Base-by-base conservation (phyloP, 2,888 invertebrate species). In the Rhingia rostrata region DNA sequence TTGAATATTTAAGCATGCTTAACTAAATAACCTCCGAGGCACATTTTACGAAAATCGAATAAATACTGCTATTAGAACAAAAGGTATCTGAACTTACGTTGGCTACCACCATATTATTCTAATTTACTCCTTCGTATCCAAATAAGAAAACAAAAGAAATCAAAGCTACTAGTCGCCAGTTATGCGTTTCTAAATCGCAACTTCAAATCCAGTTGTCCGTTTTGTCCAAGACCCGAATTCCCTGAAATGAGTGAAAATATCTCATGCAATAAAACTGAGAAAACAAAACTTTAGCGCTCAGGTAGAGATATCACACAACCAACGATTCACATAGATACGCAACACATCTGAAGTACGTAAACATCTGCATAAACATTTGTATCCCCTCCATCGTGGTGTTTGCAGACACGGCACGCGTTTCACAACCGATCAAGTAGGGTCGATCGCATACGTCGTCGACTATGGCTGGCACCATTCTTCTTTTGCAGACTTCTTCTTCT, bases 371-470 rank as follows among this genome's bases (percentile, higher is more conserved):
- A 32, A 53, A 64, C 41, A 33, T 49, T 10, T 22, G 22, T 22
- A 75, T 47, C 69, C 83, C 74, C 79, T 79, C 47, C 41, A 22
- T 2, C 22, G 45, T 54, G 12, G 4, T 60, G 49, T 60, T 45
- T 66, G 80, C 80, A 75, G 74, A 70, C 60, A 49, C 61, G 83
- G 84, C 84, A 84, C 84, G 80, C 84, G 84, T 84, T 83, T 63
- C 60, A n/a, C 53, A 30, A 60, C 37, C 37, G 72, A 67, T 66
- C 70, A 66, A 51, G 64, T 56, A 78, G 56, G 66, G 63, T 79
- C 78, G 72, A 49, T 73, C 78, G 83, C 70, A 66, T 64, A 61
- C 54, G 51, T 14, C 39, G 56, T 7, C 54, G 7, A n/a, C 35
- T 30, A 35, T 30, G 22, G 22, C 37, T 22, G 37, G 6, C 22